These are phyloP conservation scores for Selenia dentaria DNA, from an alignment of 2,888 invertebrate species.

Conservation along the genomic window DNA sequence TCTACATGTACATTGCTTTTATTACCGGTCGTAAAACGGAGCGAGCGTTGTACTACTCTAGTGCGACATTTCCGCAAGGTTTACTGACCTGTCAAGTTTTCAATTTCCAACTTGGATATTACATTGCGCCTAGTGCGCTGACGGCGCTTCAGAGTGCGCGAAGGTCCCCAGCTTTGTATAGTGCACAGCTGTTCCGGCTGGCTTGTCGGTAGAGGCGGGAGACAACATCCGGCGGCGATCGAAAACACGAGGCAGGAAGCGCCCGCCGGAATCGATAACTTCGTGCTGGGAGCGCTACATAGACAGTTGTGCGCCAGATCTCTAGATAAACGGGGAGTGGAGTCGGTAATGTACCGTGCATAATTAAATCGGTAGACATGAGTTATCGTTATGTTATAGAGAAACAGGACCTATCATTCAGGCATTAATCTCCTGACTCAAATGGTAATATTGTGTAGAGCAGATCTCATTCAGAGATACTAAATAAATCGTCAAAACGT, in stretches of 20 bases:
- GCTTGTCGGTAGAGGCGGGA: not conserved
- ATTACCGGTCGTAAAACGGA: slow-evolving; percentile 12
- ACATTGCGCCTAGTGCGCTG: no score
- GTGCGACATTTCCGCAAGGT: slow-evolving; percentile 9
- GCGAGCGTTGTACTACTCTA: slow-evolving; percentile 11
- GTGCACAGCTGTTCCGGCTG: slow-evolving; percentile 1
- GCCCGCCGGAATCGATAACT: slow-evolving; percentile 9
- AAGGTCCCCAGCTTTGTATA: slow-evolving; percentile 9
- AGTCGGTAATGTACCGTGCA: slow-evolving; percentile 3
- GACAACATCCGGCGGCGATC: slow-evolving; percentile 7
- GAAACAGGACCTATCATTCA: not conserved
- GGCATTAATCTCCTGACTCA: no score
- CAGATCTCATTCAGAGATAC: no score
- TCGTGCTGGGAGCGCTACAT: slow-evolving; percentile 7
- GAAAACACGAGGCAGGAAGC: not conserved
- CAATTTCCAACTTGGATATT: slow-evolving; percentile 1
- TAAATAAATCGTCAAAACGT: no score
- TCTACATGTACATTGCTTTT: slow-evolving; percentile 16
- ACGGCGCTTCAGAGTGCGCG: no score
- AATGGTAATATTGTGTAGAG: no score
- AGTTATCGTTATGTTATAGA: not conserved
- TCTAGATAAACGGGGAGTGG: not conserved
- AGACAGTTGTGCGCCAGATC: slow-evolving; percentile 5
- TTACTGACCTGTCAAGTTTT: slow-evolving; percentile 12
- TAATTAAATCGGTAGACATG: not conserved